phyloP scores from a whole-genome alignment of 35 echinoderm and acorn worm species.

The Holothuria glaberrima region DNA sequence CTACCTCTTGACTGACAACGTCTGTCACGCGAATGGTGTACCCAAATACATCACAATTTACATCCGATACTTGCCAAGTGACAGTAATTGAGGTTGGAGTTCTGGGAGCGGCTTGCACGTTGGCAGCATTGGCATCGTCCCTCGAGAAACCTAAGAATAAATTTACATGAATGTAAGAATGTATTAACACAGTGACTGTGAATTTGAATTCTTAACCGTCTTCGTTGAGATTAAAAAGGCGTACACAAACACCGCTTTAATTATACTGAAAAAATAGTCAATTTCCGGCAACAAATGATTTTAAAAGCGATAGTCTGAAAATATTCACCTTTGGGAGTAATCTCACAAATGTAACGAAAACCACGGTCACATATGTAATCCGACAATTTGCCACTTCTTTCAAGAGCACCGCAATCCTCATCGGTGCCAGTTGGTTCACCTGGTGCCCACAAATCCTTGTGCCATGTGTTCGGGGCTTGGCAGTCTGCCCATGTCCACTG shows the following conservation, averaged over 20 bases:
- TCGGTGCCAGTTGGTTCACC: constrained; percentile 64
- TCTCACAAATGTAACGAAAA: constrained; percentile 71
- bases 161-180: too few relatives aligned
- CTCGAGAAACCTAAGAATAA: constrained; percentile 54
- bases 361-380: constrained; percentile 67
- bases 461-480: constrained; percentile 59
- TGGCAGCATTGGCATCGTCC: constrained; percentile 67
- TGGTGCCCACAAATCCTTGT: constrained; percentile 68
- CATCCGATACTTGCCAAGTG: constrained; percentile 53
- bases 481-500: constrained; percentile 89
- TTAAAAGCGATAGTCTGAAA: too few relatives aligned
- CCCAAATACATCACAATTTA: constrained; percentile 79
- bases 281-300: too few relatives aligned
- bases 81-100: constrained; percentile 53
- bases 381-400: constrained; percentile 34
- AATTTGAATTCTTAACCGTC: too few relatives aligned
- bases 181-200: too few relatives aligned
- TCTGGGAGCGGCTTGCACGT: constrained; percentile 46
- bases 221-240: too few relatives aligned
- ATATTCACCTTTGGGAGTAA: constrained; percentile 69
- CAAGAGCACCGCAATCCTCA: constrained; percentile 71
- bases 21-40: constrained; percentile 57
- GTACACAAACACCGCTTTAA: too few relatives aligned
- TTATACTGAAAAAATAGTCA: too few relatives aligned
- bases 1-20: neutral